Conservation (phyloP, 23 tunicate species). For the Phallusia fumigata region DNA sequence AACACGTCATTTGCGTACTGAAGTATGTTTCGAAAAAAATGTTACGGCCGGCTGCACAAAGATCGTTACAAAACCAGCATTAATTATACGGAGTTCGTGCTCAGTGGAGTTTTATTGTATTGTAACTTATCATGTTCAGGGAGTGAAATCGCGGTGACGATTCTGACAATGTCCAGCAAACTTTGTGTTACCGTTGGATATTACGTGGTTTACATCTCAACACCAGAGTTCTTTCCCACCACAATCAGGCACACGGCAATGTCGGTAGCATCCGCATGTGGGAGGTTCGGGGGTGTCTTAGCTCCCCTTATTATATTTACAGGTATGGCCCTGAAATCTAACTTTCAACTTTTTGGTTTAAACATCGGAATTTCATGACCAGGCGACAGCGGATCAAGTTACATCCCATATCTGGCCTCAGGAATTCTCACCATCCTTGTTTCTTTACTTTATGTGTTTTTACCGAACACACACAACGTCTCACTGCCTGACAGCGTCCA, state of each 20-base stretch:
- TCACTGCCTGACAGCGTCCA: background rate
- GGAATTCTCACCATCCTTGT: background rate
- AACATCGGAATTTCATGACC: background rate
- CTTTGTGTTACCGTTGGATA: conserved; percentile 9
- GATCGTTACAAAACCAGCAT: no score
- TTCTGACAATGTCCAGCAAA: conserved; percentile 12
- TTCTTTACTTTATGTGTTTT: background rate
- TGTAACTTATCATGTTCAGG: background rate
- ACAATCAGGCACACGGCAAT: background rate
- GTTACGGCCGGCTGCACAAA: no score
- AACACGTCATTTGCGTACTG: no score
- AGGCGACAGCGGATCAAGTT: background rate
- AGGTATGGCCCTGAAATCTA: background rate
- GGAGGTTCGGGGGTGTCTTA: background rate
- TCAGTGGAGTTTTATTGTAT: no score
- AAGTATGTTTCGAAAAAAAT: no score
- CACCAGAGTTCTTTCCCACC: conserved; percentile 7
- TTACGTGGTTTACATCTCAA: background rate
- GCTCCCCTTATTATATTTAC: background rate
- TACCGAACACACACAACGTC: background rate
- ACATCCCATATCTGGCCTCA: background rate
- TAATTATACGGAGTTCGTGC: no score
- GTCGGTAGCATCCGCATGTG: background rate
- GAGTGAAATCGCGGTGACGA: conserved; percentile 1
- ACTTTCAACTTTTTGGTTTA: background rate